Evolutionary conservation across 2,797 vertebrate species (phyloP).

Genomic region (Sciaenops ocellatus): DNA sequence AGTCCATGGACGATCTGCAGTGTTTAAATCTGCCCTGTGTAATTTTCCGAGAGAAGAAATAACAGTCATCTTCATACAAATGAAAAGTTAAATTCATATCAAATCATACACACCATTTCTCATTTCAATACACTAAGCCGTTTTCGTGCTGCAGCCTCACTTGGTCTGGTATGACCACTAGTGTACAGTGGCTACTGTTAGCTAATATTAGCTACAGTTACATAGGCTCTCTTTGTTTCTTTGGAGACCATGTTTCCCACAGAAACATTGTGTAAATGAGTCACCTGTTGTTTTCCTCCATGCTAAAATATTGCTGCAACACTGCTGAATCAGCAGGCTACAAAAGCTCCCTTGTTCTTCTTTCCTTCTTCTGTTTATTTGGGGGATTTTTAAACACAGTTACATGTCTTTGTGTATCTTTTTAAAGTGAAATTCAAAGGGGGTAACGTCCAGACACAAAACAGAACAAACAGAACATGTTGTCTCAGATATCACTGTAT

Average conservation of each 20-base stretch:
- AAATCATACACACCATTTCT: background rate
- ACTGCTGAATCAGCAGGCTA: conserved; percentile 49
- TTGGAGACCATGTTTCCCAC: background rate
- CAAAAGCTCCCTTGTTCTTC: conserved; percentile 5
- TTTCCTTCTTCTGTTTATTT: no score
- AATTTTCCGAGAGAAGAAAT: background rate
- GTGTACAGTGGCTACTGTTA: background rate
- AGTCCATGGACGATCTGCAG: background rate
- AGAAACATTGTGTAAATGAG: conserved; percentile 32
- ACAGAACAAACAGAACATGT: no score
- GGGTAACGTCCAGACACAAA: no score
- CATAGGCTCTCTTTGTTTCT: background rate
- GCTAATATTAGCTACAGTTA: background rate
- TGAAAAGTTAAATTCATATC: background rate
- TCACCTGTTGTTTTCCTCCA: conserved; percentile 34
- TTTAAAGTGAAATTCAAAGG: no score
- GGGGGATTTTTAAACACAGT: no score
- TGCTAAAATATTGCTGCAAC: background rate
- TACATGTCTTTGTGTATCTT: no score
- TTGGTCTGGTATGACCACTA: background rate
- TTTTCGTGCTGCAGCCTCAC: background rate
- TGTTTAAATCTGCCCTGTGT: background rate
- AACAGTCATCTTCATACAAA: background rate
- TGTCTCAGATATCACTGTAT: no score
- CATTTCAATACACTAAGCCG: background rate